These are phyloP conservation scores for Synanthedon myopaeformis DNA, from an alignment of 2,888 invertebrate genomes.

Conservation along the genomic window DNA sequence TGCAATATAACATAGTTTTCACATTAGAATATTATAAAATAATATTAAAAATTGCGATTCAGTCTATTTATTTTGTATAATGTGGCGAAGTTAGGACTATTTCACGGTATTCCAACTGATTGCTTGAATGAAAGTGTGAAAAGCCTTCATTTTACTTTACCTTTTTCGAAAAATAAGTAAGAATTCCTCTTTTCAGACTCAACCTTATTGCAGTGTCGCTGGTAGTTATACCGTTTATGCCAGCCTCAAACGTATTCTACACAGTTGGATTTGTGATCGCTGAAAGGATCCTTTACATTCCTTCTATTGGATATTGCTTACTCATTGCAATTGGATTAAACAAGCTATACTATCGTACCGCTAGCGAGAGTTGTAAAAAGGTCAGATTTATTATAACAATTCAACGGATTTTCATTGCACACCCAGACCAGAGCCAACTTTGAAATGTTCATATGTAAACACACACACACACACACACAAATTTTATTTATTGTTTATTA, in stretches of 20 bases:
- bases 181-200: slow-evolving; percentile 35
- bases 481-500: no score
- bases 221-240: slow-evolving; percentile 82
- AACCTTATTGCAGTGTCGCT: slow-evolving; percentile 71
- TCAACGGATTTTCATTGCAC: no score
- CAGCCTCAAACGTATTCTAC: slow-evolving; percentile 86
- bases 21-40: no score
- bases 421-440: no score
- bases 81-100: not conserved
- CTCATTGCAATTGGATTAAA: slow-evolving; percentile 74
- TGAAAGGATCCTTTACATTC: slow-evolving; percentile 85
- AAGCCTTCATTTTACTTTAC: slow-evolving; percentile 13
- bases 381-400: not conserved
- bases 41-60: no score
- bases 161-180: not conserved
- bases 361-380: not conserved
- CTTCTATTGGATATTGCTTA: slow-evolving; percentile 84
- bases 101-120: no score
- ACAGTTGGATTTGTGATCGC: slow-evolving; percentile 92
- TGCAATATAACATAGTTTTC: no score
- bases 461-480: no score
- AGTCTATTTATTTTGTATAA: no score
- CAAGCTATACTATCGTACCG: slow-evolving; percentile 19
- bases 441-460: no score
- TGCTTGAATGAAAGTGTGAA: no score